A percentile compares a stretch with the other conserved stretches of the same genome.
Evolutionary conservation across 2,113 vertebrate genomes (phyloP).

Genomic region (Rhipidura dahli): DNA sequence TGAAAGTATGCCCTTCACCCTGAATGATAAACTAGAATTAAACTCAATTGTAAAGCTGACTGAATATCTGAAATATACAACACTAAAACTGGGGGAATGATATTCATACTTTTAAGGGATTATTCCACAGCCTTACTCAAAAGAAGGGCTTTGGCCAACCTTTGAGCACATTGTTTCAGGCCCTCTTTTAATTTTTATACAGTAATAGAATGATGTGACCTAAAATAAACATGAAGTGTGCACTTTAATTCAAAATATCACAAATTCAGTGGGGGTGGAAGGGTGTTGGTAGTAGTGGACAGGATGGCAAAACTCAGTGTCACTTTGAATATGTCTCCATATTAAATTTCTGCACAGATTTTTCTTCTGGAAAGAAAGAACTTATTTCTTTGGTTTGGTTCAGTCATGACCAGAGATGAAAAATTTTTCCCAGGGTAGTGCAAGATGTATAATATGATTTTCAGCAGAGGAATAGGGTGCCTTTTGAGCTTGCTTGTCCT

Average conservation of each 20-base stretch:
- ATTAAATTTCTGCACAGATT: neutral
- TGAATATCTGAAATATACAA: neutral
- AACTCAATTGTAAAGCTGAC: neutral
- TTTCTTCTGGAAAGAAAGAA: neutral
- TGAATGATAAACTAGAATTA: neutral
- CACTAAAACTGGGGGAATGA: neutral
- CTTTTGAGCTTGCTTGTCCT: neutral
- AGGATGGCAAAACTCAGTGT: neutral
- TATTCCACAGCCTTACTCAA: neutral
- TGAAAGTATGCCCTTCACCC: neutral
- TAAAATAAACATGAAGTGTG: neutral
- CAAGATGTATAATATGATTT: neutral
- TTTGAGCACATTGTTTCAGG: neutral
- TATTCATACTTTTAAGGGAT: neutral
- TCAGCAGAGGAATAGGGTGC: neutral
- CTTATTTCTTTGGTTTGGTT: neutral
- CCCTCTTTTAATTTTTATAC: neutral
- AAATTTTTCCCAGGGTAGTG: neutral
- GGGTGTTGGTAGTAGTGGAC: neutral
- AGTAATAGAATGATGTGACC: neutral
- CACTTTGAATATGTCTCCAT: neutral
- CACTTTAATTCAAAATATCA: neutral
- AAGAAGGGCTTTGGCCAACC: neutral
- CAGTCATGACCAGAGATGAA: neutral
- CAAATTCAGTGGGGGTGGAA: neutral